phyloP scores from a whole-genome alignment of 2,113 vertebrate species.

The Lagopus muta region DNA sequence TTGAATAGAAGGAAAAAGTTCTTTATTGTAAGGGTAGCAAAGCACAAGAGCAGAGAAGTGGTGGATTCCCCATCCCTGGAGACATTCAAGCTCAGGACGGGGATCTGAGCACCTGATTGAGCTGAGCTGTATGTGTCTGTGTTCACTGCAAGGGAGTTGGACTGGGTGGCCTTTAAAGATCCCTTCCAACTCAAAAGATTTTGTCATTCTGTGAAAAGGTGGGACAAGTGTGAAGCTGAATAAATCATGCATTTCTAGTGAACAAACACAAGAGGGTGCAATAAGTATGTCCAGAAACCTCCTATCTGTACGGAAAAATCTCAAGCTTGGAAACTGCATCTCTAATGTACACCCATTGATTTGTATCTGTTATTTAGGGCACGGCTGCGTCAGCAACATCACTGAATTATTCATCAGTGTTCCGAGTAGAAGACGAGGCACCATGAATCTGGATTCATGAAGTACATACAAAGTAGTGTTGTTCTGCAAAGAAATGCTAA shows the following conservation, averaged over 20 bases:
- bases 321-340: not conserved
- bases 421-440: not conserved
- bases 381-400: not conserved
- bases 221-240: fast-evolving
- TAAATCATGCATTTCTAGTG: not conserved
- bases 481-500: not conserved
- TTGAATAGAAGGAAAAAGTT: too few relatives aligned
- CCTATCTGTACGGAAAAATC: not conserved
- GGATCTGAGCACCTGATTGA: too few relatives aligned
- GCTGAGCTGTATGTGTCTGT: too few relatives aligned
- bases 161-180: too few relatives aligned
- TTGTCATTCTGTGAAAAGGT: fast-evolving
- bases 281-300: slow-evolving; percentile 28
- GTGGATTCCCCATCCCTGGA: too few relatives aligned
- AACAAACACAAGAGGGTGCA: slow-evolving; percentile 67
- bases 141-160: too few relatives aligned
- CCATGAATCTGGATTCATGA: fast-evolving
- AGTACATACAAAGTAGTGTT: not conserved
- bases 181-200: too few relatives aligned
- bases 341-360: not conserved
- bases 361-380: not conserved
- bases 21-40: too few relatives aligned
- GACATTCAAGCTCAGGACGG: too few relatives aligned
- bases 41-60: too few relatives aligned
- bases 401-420: not conserved